These are phyloP conservation scores for Pollachius pollachius DNA, from an alignment of 2,113 vertebrate genomes.

Conservation along the genomic window DNA sequence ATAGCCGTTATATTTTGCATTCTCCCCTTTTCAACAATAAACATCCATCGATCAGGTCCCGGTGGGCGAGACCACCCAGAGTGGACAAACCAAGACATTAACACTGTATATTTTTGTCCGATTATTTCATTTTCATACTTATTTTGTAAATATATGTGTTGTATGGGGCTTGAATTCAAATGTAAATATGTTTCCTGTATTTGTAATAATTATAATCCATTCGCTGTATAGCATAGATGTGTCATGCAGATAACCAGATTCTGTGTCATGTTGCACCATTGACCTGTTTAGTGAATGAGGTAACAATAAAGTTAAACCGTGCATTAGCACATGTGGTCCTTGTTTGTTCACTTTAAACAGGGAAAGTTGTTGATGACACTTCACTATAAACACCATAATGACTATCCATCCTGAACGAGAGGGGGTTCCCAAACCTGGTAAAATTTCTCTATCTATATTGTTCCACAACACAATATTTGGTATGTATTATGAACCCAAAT, in stretches of 20 bases:
- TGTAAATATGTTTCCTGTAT: constrained; percentile 99
- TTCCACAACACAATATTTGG: too few relatives aligned
- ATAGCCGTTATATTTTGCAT: constrained; percentile 53
- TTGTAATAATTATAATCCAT: constrained; percentile 99
- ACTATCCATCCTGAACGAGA: too few relatives aligned
- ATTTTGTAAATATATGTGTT: constrained; percentile 98
- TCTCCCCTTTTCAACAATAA: constrained; percentile 42
- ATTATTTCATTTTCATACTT: constrained; percentile 92
- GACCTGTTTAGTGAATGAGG: constrained; percentile 93
- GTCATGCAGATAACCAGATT: constrained; percentile 95
- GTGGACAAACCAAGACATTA: constrained; percentile 67
- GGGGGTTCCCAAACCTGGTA: too few relatives aligned
- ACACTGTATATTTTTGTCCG: constrained; percentile 89
- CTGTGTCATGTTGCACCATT: constrained; percentile 97
- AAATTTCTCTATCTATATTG: too few relatives aligned
- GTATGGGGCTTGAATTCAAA: constrained; percentile 97
- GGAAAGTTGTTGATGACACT: too few relatives aligned
- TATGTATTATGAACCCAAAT: too few relatives aligned
- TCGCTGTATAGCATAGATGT: constrained; percentile 99
- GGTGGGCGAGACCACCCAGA: constrained; percentile 51
- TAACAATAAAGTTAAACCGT: constrained; percentile 96
- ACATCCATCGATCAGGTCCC: constrained; percentile 48
- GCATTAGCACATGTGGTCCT: constrained; percentile 71
- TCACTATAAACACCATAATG: too few relatives aligned
- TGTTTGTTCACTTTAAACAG: constrained; percentile 12